Evolutionary conservation across 2,888 invertebrate genomes (phyloP), one percentile per base, ranked within the genome.

Genomic region (Tineola bisselliella): DNA sequence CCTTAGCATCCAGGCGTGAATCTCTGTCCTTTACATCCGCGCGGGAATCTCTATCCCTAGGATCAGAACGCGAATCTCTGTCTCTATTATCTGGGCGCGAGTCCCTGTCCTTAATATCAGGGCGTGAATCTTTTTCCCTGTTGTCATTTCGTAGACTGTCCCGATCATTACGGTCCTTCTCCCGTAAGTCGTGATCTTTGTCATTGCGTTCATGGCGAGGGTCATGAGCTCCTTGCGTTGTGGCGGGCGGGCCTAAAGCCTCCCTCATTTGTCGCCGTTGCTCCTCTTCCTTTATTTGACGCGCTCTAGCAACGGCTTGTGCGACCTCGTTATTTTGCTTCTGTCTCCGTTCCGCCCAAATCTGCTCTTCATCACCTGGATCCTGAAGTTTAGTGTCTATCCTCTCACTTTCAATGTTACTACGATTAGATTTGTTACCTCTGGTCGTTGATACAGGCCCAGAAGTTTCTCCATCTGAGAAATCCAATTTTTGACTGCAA

Each of bases 251-350:
- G 65, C 67, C 80, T 70, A 69, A 79, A 66, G 67, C 77, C 59
- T 82, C 81, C 0, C 80, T 72, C 78, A 73, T 87, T 63, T 86
- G 84, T 25, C 93, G 89, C 64, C 95, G 92, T 71, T 96, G 96
- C 72, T 96, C 96, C 71, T 96, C 95, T 71, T 96, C 95, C 68
- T 95, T 93, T 30, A 94, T 90, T 72, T 93, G 93, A 61, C 93
- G 91, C 0, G 95, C 96, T 30, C 95, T 89, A 66, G 94, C 95
- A 13, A 95, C 93, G 0, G 93, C 94, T 62, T 91, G 90, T 10
- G 92, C 92, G 59, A 95, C 91, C 70, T 92, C 92, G 68, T 92
- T 90, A 72, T 86, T 87, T 67, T 92, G 91, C 64, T 91, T 90
- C 62, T 90, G 88, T 60, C 93, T 89, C 62, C 91, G 88, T 70